phyloP scores from a whole-genome alignment of 2,797 vertebrate species.

The Mormyrus proboscirostris region DNA sequence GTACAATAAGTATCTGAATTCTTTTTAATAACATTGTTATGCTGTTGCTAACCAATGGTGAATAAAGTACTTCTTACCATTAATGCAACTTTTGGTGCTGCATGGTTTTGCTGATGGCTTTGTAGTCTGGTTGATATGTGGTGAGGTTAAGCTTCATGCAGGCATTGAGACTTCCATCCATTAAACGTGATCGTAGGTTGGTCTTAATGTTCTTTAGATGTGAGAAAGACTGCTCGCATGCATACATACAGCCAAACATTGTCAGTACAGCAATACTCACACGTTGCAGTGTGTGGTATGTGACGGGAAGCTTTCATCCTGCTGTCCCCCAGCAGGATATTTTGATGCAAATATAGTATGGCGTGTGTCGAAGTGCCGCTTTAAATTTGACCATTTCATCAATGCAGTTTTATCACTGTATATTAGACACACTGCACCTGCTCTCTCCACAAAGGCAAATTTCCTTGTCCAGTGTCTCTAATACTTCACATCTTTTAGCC shows the following conservation, averaged over 20 bases:
- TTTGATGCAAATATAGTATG: not conserved
- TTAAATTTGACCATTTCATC: no score
- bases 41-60: no score
- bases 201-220: no score
- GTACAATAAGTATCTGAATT: no score
- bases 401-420: not conserved
- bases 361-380: not conserved
- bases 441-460: not conserved
- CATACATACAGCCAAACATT: slow-evolving; percentile 39
- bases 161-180: no score
- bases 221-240: slow-evolving; percentile 15
- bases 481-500: not conserved
- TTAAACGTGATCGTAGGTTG: no score
- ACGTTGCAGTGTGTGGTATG: slow-evolving; percentile 37
- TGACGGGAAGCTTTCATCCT: slow-evolving; percentile 30
- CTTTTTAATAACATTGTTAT: no score
- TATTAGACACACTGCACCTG: not conserved
- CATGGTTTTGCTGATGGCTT: no score
- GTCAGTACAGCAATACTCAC: slow-evolving; percentile 45
- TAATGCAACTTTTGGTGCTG: no score
- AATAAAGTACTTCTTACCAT: no score
- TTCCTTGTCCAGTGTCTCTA: not conserved
- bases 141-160: no score
- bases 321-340: not conserved
- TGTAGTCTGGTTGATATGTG: no score